Evolutionary conservation across 2,113 vertebrate species (phyloP).

Genomic region (Callospermophilus lateralis): DNA sequence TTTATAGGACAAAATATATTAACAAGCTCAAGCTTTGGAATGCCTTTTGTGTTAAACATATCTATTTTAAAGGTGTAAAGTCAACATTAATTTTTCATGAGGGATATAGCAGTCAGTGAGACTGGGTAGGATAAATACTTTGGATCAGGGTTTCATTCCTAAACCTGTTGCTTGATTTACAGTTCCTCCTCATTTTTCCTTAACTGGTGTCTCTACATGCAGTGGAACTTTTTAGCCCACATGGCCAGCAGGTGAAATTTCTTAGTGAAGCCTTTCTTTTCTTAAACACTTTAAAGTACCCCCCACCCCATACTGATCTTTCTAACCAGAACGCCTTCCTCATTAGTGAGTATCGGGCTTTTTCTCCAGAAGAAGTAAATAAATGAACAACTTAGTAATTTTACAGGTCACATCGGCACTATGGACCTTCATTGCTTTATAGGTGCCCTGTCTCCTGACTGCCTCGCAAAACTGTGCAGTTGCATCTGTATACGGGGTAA

Average conservation of each 20-base stretch:
- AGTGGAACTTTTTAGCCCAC: not conserved
- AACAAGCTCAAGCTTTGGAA: not conserved
- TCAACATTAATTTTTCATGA: not conserved
- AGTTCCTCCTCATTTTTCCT: not conserved
- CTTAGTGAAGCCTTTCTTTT: not conserved
- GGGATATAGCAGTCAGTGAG: not conserved
- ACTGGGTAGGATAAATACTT: not conserved
- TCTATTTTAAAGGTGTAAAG: not conserved
- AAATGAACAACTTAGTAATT: not conserved
- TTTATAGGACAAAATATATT: not conserved
- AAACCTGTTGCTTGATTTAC: not conserved
- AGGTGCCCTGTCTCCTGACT: not conserved
- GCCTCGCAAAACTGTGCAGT: not conserved
- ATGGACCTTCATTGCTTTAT: not conserved
- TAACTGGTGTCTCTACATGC: constrained; percentile 4
- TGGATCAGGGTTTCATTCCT: not conserved
- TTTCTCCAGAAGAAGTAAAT: not conserved
- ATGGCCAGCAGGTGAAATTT: not conserved
- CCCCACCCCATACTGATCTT: not conserved
- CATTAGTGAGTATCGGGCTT: not conserved
- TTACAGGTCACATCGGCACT: not conserved
- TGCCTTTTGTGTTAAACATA: not conserved
- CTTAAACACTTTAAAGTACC: not conserved
- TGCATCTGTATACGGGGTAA: too few relatives aligned
- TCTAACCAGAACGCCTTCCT: not conserved